Evolutionary conservation across 2,113 vertebrate species (phyloP).

Genomic region (Callocephalon fimbriatum): DNA sequence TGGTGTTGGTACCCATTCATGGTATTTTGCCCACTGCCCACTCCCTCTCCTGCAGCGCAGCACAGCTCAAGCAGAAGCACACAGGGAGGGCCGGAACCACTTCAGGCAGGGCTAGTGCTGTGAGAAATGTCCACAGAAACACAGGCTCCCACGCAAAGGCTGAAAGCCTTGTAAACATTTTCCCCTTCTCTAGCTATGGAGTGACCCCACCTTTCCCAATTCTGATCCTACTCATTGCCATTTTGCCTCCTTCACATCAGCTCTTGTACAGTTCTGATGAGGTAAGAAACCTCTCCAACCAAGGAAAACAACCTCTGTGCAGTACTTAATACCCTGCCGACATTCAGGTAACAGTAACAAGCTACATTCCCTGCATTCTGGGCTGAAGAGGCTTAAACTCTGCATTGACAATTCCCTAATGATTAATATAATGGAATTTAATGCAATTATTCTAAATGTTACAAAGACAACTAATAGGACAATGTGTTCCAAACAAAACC

Average conservation of each 20-base stretch:
- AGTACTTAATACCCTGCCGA: neutral
- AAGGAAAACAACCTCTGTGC: neutral
- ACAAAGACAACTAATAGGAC: neutral
- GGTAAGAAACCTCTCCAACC: neutral
- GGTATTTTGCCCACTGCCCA: rapidly evolving
- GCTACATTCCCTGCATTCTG: neutral
- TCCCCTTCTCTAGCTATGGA: neutral
- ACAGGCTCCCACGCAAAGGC: neutral
- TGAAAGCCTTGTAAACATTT: neutral
- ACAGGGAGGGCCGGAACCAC: neutral
- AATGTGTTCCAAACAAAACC: neutral
- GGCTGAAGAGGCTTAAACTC: neutral
- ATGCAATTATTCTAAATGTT: neutral
- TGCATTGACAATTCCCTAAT: neutral
- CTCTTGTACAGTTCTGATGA: neutral
- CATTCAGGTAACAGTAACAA: neutral
- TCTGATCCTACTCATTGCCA: neutral
- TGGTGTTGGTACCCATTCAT: neutral
- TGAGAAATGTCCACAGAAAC: neutral
- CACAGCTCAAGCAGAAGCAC: neutral
- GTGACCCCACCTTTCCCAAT: neutral
- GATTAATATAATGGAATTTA: neutral
- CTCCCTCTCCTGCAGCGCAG: neutral
- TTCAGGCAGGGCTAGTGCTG: neutral
- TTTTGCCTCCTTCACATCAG: neutral